phyloP scores from a whole-genome alignment of 2,797 vertebrate species.

The Naso thynnoides region DNA sequence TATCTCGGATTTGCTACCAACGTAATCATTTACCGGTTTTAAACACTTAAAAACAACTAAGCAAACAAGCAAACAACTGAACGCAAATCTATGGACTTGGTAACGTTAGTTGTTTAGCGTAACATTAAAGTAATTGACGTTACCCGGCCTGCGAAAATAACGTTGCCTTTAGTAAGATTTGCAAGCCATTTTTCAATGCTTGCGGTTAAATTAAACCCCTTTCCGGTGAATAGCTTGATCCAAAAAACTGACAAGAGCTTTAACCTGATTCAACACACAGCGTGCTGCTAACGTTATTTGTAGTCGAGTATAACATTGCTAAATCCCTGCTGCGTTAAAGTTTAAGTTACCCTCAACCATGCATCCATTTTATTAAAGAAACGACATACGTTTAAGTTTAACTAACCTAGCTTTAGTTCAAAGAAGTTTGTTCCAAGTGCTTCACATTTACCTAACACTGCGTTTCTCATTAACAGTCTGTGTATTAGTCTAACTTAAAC shows the following conservation, averaged over 20 bases:
- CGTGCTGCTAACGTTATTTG: neutral
- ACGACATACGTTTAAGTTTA: neutral
- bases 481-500: neutral
- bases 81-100: neutral
- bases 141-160: neutral
- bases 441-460: neutral
- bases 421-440: neutral
- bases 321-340: slow-evolving; percentile 22
- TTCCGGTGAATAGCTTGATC: slow-evolving; percentile 56
- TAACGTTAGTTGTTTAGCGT: too few relatives aligned
- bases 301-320: neutral
- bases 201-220: slow-evolving; percentile 27
- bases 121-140: too few relatives aligned
- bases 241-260: slow-evolving; percentile 31
- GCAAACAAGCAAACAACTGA: too few relatives aligned
- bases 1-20: neutral
- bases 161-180: neutral
- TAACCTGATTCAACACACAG: slow-evolving; percentile 21
- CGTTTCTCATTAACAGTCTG: neutral
- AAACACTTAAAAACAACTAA: neutral
- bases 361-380: neutral
- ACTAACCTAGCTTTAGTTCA: too few relatives aligned
- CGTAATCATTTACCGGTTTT: neutral
- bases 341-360: too few relatives aligned
- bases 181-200: neutral